Evolutionary conservation across 2,888 invertebrate genomes (phyloP), one percentile per base, ranked within the genome.

Genomic region (Cremastinae sp.): DNA sequence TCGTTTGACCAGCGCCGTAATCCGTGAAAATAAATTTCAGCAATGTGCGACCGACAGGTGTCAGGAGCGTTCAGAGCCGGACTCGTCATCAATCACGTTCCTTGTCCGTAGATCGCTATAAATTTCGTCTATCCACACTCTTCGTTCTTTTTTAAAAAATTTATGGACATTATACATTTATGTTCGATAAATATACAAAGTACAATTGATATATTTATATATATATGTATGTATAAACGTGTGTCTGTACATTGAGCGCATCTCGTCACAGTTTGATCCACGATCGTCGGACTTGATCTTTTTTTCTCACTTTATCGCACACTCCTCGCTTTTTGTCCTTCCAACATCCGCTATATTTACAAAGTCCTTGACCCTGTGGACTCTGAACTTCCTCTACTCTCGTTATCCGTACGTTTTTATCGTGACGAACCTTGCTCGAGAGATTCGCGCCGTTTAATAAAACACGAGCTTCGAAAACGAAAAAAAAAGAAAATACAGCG

Each of bases 161-260:
- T n/a, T n/a, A n/a, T n/a, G n/a, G n/a, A n/a, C n/a, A n/a, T n/a
- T n/a, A n/a, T n/a, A n/a, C n/a, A n/a, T n/a, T n/a, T n/a, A n/a
- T n/a, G n/a, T n/a, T n/a, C n/a, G n/a, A n/a, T n/a, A n/a, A n/a
- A 22, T 58, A 43, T 59, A 28, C 14, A 28, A 20, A 34, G n/a
- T 45, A 16, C 20, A 47, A 22, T 28, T 28, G 28, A 64, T 68
- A 68, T 65, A 69, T 71, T 49, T 58, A 65, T 22, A 47, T 49
- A 72, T 49, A 65, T 68, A 69, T 62, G 58, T 69, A 79, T 82
- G 80, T 71, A 73, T 66, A 76, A 72, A 79, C 79, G 79, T 74
- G 79, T 77, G 71, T 80, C 84, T 83, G 82, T 83, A 84, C 83
- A 83, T 84, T 84, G 83, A 84, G 84, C 81, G 75, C 78, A 81